Evolutionary conservation across 2,888 invertebrate species (phyloP).

Genomic region (Pseudeuparius sepicola): DNA sequence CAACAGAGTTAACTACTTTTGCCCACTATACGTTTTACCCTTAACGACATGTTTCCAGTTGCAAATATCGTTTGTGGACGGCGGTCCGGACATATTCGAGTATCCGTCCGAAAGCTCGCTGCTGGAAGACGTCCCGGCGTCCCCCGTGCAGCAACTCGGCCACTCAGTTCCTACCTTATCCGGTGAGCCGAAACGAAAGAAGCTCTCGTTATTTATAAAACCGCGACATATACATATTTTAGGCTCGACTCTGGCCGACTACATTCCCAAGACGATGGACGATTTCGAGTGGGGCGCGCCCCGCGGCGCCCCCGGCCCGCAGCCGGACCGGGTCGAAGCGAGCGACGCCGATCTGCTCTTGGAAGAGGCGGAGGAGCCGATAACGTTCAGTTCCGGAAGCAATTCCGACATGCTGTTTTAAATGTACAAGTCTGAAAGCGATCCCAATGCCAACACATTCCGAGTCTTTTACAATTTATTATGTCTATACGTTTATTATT

Average conservation of each 20-base stretch:
- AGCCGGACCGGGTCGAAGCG: conserved; percentile 57
- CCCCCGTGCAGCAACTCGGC: conserved; percentile 26
- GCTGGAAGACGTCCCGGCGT: conserved; percentile 46
- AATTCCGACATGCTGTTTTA: conserved; percentile 39
- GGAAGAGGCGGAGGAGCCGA: conserved; percentile 32
- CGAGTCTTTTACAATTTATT: too few species aligned
- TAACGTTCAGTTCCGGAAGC: conserved; percentile 35
- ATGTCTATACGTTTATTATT: too few species aligned
- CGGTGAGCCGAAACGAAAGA: conserved; percentile 25
- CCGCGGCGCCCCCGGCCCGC: conserved; percentile 38
- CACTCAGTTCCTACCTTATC: conserved; percentile 33
- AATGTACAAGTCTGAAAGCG: too few species aligned
- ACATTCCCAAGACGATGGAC: conserved; percentile 69
- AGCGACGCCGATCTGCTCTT: conserved; percentile 18
- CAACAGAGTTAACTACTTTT: conserved; percentile 1
- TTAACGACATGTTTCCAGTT: conserved; percentile 51
- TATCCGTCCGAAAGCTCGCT: conserved; percentile 87
- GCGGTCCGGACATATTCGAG: conserved; percentile 81
- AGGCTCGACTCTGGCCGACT: conserved; percentile 58
- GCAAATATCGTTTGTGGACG: conserved; percentile 83
- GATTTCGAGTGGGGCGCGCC: conserved; percentile 74
- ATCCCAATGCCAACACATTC: too few species aligned
- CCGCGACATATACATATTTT: conserved; percentile 39
- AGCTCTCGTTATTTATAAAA: not conserved
- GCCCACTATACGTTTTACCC: not conserved